phyloP scores from a whole-genome alignment of 1,140 invertebrate species.

The Aphis gossypii region DNA sequence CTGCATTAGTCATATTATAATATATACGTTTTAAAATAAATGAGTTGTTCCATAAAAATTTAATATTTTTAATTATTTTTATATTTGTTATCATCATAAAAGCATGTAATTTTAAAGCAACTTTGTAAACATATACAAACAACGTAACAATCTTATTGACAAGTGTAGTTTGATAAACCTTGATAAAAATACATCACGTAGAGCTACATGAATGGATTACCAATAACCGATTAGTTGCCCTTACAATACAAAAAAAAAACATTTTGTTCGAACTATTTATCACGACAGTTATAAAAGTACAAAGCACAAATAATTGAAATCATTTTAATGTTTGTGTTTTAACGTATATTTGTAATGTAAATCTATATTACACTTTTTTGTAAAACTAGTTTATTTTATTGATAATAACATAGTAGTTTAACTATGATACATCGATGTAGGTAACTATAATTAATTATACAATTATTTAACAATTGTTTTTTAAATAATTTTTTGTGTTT shows the following conservation, averaged over 20 bases:
- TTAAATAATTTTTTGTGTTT: background rate
- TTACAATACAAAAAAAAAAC: background rate
- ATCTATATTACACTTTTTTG: background rate
- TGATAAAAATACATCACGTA: slow-evolving; percentile 45
- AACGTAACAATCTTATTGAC: background rate
- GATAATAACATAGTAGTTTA: background rate
- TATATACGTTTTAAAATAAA: background rate
- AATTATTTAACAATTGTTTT: background rate
- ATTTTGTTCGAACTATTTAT: background rate
- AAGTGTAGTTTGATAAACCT: slow-evolving; percentile 10
- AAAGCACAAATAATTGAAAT: background rate
- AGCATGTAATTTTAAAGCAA: background rate
- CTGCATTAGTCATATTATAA: background rate
- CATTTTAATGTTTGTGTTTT: background rate
- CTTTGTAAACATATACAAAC: background rate
- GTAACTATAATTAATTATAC: background rate
- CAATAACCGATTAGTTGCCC: background rate
- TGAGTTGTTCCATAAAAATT: background rate
- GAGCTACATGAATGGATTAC: background rate
- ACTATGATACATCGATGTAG: background rate
- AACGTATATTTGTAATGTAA: background rate
- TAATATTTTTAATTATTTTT: background rate
- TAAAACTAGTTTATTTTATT: background rate
- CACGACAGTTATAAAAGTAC: background rate
- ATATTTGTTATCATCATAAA: background rate